Evolutionary conservation across 2,113 vertebrate genomes (phyloP).

Genomic region (Hippotragus niger): DNA sequence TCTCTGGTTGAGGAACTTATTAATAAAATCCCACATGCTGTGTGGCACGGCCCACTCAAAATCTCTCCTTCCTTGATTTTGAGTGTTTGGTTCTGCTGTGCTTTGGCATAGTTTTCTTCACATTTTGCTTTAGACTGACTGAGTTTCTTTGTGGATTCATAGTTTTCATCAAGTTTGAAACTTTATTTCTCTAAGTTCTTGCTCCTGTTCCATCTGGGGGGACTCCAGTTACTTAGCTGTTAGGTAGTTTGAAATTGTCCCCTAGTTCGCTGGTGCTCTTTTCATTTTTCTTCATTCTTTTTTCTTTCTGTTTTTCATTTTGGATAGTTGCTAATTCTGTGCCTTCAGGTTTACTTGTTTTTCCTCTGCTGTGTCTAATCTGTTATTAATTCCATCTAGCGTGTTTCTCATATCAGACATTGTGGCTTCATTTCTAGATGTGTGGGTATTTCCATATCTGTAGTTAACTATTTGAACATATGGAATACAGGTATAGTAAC

Average conservation of each 20-base stretch:
- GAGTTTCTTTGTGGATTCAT: background rate
- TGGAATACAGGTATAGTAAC: background rate
- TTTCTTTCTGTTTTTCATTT: background rate
- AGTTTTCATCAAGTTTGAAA: background rate
- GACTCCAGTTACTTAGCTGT: background rate
- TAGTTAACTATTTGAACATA: background rate
- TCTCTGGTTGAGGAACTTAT: background rate
- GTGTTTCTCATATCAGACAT: background rate
- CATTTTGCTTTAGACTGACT: background rate
- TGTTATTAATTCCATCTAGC: background rate
- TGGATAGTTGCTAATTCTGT: background rate
- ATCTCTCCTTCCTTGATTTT: background rate
- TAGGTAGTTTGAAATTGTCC: background rate
- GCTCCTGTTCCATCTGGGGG: background rate
- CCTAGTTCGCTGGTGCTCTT: background rate
- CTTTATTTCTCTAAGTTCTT: background rate
- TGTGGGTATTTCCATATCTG: background rate
- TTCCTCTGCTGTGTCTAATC: background rate
- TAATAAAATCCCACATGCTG: background rate
- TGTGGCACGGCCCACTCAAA: background rate
- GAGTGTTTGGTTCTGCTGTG: background rate
- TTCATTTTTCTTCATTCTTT: background rate
- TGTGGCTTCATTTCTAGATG: background rate
- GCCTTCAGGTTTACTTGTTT: background rate
- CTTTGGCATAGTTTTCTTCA: background rate